Evolutionary conservation across 2,888 invertebrate species (phyloP), one percentile per base, ranked within the genome.

Genomic region (Seira sanloemensis): DNA sequence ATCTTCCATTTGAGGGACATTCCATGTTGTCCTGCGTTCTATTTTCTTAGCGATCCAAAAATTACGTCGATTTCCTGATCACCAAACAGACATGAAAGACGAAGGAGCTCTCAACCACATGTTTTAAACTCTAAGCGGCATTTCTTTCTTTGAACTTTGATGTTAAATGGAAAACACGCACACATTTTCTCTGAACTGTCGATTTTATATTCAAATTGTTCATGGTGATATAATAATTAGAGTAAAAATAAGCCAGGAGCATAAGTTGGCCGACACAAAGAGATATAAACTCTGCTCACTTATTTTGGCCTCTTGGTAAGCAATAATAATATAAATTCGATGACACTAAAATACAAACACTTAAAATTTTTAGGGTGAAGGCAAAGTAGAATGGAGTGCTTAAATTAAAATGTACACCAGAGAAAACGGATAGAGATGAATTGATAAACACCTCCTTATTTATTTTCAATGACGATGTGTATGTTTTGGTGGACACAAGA

Each of bases 291-390:
- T 37, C 4, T 37, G 12, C 37, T 9, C 7, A 37, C 37, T 37
- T 37, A 12, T 37, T 37, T 37, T 37, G 37, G 37, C 37, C 12
- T 58, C n/a, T 58, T 18, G n/a, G n/a, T 58, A 58, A 58, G 58
- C 58, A 58, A 58, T 58, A 58, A 58, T 58, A 58, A 58, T 58
- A 58, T 58, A 58, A 58, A 58, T 58, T 58, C 58, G n/a, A 58
- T 58, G 58, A 58, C 58, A 58, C 58, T 58, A 16, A 18, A 58
- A 18, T 12, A 58, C 58, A 58, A 58, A 58, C 58, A 58, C 5
- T 58, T 58, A 18, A 58, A 58, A 7, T 4, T 58, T n/a, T 16
- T 7, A 58, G 58, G 58, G 58, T 58, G 58, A 18, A 58, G 37
- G 37, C n/a, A n/a, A n/a, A n/a, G n/a, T n/a, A 37, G 37, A n/a